A percentile compares a stretch with the other conserved stretches of the same genome.
Evolutionary conservation across 2,797 vertebrate species (phyloP).

Genomic region (Decapterus maruadsi): DNA sequence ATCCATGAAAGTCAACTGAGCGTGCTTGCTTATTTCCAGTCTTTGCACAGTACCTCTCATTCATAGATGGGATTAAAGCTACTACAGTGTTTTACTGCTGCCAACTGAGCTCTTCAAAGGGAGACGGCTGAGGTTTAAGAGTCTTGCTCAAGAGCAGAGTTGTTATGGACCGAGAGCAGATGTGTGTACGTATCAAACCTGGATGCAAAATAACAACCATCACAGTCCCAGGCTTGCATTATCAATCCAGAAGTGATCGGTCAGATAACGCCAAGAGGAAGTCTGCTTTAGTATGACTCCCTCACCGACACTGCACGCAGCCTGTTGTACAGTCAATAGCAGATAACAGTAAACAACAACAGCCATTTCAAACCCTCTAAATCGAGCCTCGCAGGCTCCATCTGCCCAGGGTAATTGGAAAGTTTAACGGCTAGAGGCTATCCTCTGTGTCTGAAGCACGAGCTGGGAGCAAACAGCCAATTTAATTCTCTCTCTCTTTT

Average conservation of each 20-base stretch:
- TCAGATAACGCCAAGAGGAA: conserved; percentile 31
- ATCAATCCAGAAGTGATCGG: conserved; percentile 15
- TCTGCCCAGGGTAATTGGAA: conserved; percentile 82
- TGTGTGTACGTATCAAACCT: conserved; percentile 11
- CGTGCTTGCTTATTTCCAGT: conserved; percentile 26
- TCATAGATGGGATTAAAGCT: conserved; percentile 48
- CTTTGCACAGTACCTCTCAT: conserved; percentile 53
- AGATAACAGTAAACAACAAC: conserved; percentile 78
- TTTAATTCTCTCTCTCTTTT: conserved; percentile 60
- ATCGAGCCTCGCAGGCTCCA: conserved; percentile 65
- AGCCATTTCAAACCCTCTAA: conserved; percentile 65
- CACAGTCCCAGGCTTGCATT: conserved; percentile 8
- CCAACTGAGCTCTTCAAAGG: conserved; percentile 19
- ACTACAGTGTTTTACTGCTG: conserved; percentile 56
- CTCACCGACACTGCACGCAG: conserved; percentile 35
- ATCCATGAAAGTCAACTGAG: conserved; percentile 46
- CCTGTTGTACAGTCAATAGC: conserved; percentile 59
- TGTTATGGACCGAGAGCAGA: conserved; percentile 30
- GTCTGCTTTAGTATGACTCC: conserved; percentile 8
- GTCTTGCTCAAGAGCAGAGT: conserved; percentile 40
- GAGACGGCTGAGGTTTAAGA: conserved; percentile 31
- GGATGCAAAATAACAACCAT: conserved; percentile 24
- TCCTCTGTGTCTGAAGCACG: conserved; percentile 71
- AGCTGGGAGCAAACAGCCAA: conserved; percentile 72
- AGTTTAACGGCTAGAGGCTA: conserved; percentile 76